A percentile compares a stretch with the other conserved stretches of the same genome.
These are phyloP conservation scores for Pseudopodoces humilis DNA, from an alignment of 2,113 vertebrate genomes.

Conservation along the genomic window DNA sequence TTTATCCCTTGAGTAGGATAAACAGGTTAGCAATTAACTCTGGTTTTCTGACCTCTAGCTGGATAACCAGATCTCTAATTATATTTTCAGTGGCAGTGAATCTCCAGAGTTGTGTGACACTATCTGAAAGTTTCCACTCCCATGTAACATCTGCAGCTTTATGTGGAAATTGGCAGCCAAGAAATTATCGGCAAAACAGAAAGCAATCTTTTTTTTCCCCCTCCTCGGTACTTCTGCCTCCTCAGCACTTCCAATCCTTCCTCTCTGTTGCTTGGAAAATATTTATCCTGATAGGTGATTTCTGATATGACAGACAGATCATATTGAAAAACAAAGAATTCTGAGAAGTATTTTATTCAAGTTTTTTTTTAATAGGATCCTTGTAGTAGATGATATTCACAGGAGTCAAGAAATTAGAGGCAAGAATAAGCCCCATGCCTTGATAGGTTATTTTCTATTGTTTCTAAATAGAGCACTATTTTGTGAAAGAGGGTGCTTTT, in stretches of 20 bases:
- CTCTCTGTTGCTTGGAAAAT: neutral
- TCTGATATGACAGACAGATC: neutral
- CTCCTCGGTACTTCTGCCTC: neutral
- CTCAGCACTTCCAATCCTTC: neutral
- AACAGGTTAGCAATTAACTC: constrained; percentile 73
- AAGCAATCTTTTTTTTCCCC: neutral
- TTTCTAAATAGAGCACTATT: neutral
- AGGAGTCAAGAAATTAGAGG: neutral
- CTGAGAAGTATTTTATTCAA: neutral
- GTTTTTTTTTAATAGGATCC: neutral
- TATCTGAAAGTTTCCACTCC: constrained; percentile 32
- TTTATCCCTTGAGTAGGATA: constrained; percentile 68
- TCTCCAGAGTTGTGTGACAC: constrained; percentile 45
- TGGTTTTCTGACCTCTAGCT: constrained; percentile 60
- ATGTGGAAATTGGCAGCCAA: neutral
- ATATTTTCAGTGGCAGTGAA: constrained; percentile 57
- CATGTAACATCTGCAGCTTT: neutral
- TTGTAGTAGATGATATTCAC: neutral
- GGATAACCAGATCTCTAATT: constrained; percentile 72
- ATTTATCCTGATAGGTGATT: neutral
- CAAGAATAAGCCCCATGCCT: neutral
- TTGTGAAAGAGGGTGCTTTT: neutral
- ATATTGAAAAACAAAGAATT: neutral
- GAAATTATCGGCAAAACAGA: neutral
- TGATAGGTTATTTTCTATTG: neutral